phyloP scores from a whole-genome alignment of 2,797 vertebrate species.

The Eulemur albifrons region DNA sequence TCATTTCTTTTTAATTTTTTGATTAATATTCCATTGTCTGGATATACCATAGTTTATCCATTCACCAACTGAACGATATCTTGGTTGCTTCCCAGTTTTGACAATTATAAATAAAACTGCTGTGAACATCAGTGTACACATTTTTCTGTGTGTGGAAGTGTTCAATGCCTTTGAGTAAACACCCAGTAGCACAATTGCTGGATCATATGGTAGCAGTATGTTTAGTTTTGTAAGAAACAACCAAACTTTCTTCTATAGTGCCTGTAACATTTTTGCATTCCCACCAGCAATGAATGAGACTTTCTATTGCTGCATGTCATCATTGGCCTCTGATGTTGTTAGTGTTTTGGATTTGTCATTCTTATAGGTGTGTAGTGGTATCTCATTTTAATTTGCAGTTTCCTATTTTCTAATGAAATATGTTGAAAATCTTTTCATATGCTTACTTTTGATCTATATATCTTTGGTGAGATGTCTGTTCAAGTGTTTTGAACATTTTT shows the following conservation, averaged over 20 bases:
- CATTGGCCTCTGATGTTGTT: neutral
- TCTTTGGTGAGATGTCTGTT: neutral
- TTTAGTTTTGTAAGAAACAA: neutral
- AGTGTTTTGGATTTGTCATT: neutral
- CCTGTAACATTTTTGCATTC: neutral
- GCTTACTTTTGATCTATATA: neutral
- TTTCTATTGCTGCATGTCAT: neutral
- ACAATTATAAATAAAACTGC: neutral
- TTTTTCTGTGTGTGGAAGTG: neutral
- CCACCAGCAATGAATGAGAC: neutral
- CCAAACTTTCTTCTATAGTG: neutral
- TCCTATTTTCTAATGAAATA: neutral
- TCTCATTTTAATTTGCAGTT: neutral
- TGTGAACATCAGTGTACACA: neutral
- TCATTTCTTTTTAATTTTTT: neutral
- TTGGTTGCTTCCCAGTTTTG: neutral
- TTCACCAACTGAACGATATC: neutral
- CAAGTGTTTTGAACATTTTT: neutral
- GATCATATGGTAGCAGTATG: neutral
- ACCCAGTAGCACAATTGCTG: neutral
- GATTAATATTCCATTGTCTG: neutral
- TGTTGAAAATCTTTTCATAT: neutral
- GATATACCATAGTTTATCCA: neutral
- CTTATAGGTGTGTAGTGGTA: neutral
- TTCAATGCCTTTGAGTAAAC: neutral